Conservation (phyloP, 2,113 vertebrate genomes). For the Bombycilla garrulus region DNA sequence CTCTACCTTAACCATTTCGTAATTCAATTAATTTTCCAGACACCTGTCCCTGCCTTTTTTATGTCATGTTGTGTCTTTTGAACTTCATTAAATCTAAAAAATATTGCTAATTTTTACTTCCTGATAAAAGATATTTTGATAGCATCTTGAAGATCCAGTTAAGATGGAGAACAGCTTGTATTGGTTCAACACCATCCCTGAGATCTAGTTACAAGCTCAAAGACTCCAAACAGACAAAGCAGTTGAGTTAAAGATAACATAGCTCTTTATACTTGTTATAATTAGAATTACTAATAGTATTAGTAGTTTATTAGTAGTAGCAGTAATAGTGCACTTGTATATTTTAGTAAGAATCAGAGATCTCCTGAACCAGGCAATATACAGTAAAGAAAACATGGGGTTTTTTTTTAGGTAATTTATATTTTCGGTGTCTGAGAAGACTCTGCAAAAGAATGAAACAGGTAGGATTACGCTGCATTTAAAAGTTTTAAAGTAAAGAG, state of each 20-base stretch:
- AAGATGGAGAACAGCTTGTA: not conserved
- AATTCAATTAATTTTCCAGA: not conserved
- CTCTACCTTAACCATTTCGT: not conserved
- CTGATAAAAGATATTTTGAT: not conserved
- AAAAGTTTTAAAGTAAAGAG: not conserved
- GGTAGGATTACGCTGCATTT: not conserved
- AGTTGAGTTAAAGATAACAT: not conserved
- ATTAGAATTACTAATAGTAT: no score
- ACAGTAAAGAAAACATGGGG: fast-evolving
- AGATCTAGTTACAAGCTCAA: not conserved
- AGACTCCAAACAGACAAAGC: not conserved
- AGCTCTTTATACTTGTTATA: not conserved
- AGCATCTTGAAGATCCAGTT: not conserved
- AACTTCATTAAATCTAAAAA: not conserved
- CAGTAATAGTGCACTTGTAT: not conserved
- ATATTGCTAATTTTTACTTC: not conserved
- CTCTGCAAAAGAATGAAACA: not conserved
- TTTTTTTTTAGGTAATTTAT: not conserved
- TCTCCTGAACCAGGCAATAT: not conserved
- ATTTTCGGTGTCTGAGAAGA: not conserved
- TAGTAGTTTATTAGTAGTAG: no score
- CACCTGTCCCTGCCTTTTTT: fast-evolving
- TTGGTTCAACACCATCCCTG: not conserved
- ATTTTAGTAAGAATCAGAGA: not conserved
- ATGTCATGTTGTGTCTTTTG: not conserved